Conservation (phyloP, 2,797 vertebrate species). For the Alca torda region DNA sequence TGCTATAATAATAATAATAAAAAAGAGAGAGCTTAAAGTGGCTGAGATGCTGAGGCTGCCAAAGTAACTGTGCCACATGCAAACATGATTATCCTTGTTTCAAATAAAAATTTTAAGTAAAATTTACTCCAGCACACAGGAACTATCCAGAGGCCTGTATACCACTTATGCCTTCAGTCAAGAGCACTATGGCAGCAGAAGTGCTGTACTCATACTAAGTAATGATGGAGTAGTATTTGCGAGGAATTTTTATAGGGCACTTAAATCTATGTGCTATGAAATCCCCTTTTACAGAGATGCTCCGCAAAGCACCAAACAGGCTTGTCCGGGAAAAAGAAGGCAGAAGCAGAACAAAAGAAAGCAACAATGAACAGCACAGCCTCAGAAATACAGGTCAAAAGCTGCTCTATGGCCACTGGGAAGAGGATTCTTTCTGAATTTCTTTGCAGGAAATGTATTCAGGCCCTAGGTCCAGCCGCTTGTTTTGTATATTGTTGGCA, state of each 20-base stretch:
- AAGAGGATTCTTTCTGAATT: background rate
- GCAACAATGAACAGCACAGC: background rate
- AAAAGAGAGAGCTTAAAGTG: slow-evolving; percentile 3
- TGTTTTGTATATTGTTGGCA: background rate
- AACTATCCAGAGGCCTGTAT: slow-evolving; percentile 5
- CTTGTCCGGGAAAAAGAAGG: background rate
- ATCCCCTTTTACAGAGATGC: background rate
- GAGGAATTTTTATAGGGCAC: slow-evolving; percentile 18
- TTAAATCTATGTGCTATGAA: background rate
- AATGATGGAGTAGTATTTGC: background rate
- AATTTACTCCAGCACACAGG: slow-evolving; percentile 27
- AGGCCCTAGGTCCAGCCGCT: background rate
- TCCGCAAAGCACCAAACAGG: background rate
- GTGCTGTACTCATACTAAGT: background rate
- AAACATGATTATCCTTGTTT: slow-evolving; percentile 37
- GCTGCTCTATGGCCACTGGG: background rate
- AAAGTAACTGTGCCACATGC: slow-evolving; percentile 11
- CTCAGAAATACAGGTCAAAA: slow-evolving; percentile 19
- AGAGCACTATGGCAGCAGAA: slow-evolving; percentile 9
- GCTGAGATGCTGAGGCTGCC: slow-evolving; percentile 33
- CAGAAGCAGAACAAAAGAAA: slow-evolving; percentile 28
- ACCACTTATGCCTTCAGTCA: background rate
- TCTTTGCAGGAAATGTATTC: background rate
- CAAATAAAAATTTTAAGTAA: slow-evolving; percentile 36
- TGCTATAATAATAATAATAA: slow-evolving; percentile 1